A percentile compares a stretch with the other conserved stretches of the same genome.
These are phyloP conservation scores for Morpho achilles DNA, from an alignment of 2,888 invertebrate genomes.

Conservation along the genomic window DNA sequence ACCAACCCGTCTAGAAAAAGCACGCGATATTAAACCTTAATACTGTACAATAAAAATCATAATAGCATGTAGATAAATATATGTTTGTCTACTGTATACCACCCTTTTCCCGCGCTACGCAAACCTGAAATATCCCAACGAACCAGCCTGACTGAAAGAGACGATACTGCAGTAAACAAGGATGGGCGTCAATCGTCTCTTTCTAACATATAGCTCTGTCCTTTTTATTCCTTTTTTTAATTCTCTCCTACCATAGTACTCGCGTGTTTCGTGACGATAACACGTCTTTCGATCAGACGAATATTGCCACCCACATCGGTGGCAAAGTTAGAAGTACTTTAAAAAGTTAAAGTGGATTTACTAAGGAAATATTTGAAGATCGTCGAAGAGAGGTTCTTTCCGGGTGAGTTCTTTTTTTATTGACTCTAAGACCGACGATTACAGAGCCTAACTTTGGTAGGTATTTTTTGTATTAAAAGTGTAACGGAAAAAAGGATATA, in stretches of 20 bases:
- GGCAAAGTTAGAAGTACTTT: conserved; percentile 29
- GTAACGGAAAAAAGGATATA: no score
- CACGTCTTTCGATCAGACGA: background rate
- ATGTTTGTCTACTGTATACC: conserved; percentile 9
- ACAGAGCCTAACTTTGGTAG: background rate
- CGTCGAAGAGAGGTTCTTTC: conserved; percentile 36
- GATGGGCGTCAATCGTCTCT: conserved; percentile 3
- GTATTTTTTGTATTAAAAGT: no score
- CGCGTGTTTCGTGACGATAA: conserved; percentile 5
- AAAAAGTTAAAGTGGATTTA: conserved; percentile 38
- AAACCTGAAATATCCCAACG: conserved; percentile 12
- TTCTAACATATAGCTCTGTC: conserved; percentile 4
- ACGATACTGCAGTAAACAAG: conserved; percentile 7
- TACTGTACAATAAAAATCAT: background rate
- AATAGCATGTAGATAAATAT: background rate
- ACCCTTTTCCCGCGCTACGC: conserved; percentile 20
- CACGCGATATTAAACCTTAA: background rate
- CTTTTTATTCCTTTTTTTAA: conserved; percentile 1
- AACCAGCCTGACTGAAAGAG: conserved; percentile 6
- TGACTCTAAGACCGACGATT: background rate
- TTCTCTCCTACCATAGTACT: conserved; percentile 9
- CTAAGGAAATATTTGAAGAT: conserved; percentile 37
- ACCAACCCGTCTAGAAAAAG: no score
- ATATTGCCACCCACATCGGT: conserved; percentile 27
- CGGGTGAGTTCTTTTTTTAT: conserved; percentile 30